Base-by-base conservation (phyloP, 1,140 invertebrate genomes). In the Heliconius melpomene region DNA sequence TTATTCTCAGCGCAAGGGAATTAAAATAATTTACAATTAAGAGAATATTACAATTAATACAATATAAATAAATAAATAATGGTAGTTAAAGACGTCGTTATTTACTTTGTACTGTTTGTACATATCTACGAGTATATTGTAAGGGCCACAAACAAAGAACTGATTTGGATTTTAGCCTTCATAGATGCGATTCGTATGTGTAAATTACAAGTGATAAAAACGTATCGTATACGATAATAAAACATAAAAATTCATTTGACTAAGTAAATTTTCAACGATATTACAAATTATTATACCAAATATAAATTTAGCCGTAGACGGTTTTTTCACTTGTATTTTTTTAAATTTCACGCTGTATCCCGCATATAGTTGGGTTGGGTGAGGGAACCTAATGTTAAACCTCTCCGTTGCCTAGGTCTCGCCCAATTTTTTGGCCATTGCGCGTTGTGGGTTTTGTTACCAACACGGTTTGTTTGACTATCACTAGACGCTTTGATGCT, bases 201-300 rank as follows among this genome's bases (percentile, higher is more conserved):
- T 16, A 29, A 66, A 66, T 66, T 66, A 13, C 9, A 66, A 66
- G 57, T 66, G 57, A 13, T 66, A 66, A 66, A 66, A 66, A 66
- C 23, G 5, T 26, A 26, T 11, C 3, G 57, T 29, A 66, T 26
- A 26, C 23, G 23, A 26, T 66, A 66, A 66, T 66, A 26, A 29
- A 66, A 66, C 23, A 6, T 66, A 11, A 57, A 5, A 66, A 29
- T 9, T 26, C 29, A 66, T 66, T 66, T 66, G 57, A 66, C 29
- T 66, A 26, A 66, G 9, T 29, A 1, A 3, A 66, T 66, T 66
- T 66, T 66, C 57, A 66, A 26, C 23, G 3, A 26, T 29, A 13
- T 13, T 29, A 26, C 23, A 29, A 26, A 66, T 16, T 9, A 23
- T 18, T 52, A 13, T n/a, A 57, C 2, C n/a, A 57, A 57, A 57